Conservation (phyloP, 2,888 invertebrate species). For the Drosophila paracracens region DNA sequence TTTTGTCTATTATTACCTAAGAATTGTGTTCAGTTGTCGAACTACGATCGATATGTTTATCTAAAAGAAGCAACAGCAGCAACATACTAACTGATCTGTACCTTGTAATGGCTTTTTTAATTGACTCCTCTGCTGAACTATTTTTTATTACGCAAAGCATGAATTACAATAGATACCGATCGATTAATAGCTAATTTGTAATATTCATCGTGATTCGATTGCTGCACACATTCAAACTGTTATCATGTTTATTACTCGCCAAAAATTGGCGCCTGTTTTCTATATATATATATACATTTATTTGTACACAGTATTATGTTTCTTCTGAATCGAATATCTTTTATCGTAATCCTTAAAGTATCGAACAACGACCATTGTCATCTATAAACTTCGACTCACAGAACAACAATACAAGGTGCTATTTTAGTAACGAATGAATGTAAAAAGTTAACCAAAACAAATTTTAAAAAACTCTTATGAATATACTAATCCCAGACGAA, state of each 20-base stretch:
- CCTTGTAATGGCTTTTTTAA: not conserved
- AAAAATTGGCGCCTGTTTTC: conserved; percentile 28
- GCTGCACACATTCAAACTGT: conserved; percentile 44
- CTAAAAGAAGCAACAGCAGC: conserved; percentile 3
- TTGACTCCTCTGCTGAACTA: conserved; percentile 12
- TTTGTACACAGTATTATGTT: conserved; percentile 44
- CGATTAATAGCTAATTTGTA: not conserved
- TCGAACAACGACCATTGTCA: conserved; percentile 69
- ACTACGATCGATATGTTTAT: conserved; percentile 19
- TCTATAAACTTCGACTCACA: conserved; percentile 59
- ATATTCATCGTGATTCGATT: conserved; percentile 23
- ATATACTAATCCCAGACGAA: conserved; percentile 45
- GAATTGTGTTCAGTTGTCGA: conserved; percentile 47
- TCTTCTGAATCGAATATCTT: conserved; percentile 27
- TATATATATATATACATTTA: conserved; percentile 13
- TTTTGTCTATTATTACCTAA: conserved; percentile 34
- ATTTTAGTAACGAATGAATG: conserved; percentile 69
- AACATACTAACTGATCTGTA: conserved; percentile 12
- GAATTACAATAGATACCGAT: conserved; percentile 9
- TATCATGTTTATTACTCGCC: conserved; percentile 32
- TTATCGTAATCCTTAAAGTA: conserved; percentile 37
- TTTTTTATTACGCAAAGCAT: conserved; percentile 18
- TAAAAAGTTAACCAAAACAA: conserved; percentile 50
- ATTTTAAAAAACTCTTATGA: conserved; percentile 52
- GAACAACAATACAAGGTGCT: conserved; percentile 78